Evolutionary conservation across 2,797 vertebrate genomes (phyloP), one percentile per base, ranked within the genome.

Genomic region (Rhinatrema bivittatum): DNA sequence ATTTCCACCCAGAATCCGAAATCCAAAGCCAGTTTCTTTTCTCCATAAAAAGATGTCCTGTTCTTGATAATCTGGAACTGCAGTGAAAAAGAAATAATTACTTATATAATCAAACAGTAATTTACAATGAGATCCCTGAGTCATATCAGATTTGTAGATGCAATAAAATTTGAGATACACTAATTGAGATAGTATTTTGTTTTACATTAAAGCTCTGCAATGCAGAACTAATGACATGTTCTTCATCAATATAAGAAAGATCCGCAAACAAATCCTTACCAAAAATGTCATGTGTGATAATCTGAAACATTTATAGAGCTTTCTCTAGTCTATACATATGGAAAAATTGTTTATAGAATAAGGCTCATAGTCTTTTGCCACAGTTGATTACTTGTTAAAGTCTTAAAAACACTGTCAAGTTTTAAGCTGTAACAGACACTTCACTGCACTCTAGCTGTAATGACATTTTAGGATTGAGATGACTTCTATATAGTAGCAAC

Each of bases 1-100:
- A 65, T 99, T 98, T 69, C 96, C 96, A 68, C 96, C 96, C 15
- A 98, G 90, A 82, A 99, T 99, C 75, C 96, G 88, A 85, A 99
- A 99, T 61, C 96, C 96, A 52, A 97, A 99, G 25, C 96, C 96
- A 0, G 94, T 98, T 79, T 99, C 96, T 74, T 99, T 98, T 68
- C 96, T 93, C 94, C 94, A 98, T 60, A 99, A 91, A 86, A 99
- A 98, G 66, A 99, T 97, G 79, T 99, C 95, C 72, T 97, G 94
- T 68, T 99, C 94, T 71, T 99, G 94, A 74, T 91, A 95, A 78
- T 98, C 96, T 76, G 94, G 96, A 84, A 93, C 96, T 99, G 64
- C 31, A 67, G 76, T 10, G 49, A 47, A 75, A 39, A 55, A 16
- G 13, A n/a, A 25, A 28, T 13, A 48, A 38, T 38, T 31, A 3